These are phyloP conservation scores for Hylaeus volcanicus DNA, from an alignment of 1,140 invertebrate species.

Conservation along the genomic window DNA sequence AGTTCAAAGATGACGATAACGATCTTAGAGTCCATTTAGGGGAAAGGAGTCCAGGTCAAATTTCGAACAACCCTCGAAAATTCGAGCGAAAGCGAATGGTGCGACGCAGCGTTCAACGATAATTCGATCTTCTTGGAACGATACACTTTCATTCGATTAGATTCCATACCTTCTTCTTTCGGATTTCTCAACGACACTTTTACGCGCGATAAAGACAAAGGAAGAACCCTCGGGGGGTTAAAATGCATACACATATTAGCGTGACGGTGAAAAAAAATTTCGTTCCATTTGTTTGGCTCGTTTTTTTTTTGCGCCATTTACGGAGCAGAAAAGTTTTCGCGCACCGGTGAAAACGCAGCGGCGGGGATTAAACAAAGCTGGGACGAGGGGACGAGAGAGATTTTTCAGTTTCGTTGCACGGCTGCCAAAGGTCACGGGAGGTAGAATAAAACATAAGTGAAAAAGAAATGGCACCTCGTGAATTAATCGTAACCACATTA, in stretches of 20 bases:
- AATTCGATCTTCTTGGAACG: neutral
- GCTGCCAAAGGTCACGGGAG: slow-evolving; percentile 26
- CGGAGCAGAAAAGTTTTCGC: no score
- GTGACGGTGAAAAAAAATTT: neutral
- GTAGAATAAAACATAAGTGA: slow-evolving; percentile 13
- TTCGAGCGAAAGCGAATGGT: neutral
- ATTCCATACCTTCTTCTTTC: neutral
- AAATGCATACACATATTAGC: slow-evolving; percentile 4
- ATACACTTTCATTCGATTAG: slow-evolving; percentile 1
- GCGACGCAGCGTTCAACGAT: neutral
- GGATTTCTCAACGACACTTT: neutral
- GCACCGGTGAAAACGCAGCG: neutral
- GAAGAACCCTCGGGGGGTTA: neutral
- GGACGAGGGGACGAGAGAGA: neutral
- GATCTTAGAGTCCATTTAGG: neutral
- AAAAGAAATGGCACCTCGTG: slow-evolving; percentile 35
- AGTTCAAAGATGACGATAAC: neutral
- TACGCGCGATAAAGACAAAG: neutral
- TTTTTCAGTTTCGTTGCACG: slow-evolving; percentile 8
- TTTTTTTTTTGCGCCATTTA: neutral
- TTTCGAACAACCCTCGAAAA: slow-evolving; percentile 11
- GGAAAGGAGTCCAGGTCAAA: slow-evolving; percentile 41
- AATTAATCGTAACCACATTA: slow-evolving; percentile 34
- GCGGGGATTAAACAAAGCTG: no score
- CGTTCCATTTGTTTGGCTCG: neutral